Percentiles rank a stretch among this genome's conserved stretches.
Evolutionary conservation across 2,888 invertebrate species (phyloP).

Genomic region (Dascillus cervinus): DNA sequence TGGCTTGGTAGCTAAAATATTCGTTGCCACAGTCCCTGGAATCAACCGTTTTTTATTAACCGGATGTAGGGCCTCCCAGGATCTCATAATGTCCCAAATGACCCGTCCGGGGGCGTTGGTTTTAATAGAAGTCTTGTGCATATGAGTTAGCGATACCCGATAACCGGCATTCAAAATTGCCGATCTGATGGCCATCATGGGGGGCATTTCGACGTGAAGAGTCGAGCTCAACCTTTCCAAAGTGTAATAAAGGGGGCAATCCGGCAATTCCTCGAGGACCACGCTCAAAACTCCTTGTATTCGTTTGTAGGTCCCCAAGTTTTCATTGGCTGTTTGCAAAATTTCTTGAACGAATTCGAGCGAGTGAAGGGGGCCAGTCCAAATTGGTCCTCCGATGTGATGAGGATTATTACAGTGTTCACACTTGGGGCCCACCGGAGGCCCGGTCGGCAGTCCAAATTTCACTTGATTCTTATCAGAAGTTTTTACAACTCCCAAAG

Average conservation of each 20-base stretch:
- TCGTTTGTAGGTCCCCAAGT: slow-evolving; percentile 64
- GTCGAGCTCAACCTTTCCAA: slow-evolving; percentile 69
- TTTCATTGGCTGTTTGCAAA: slow-evolving; percentile 41
- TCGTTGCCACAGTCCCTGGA: slow-evolving; percentile 45
- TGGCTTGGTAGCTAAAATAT: slow-evolving; percentile 51
- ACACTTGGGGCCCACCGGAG: slow-evolving; percentile 60
- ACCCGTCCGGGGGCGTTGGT: slow-evolving; percentile 81
- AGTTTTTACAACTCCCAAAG: slow-evolving; percentile 59
- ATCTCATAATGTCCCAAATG: slow-evolving; percentile 87
- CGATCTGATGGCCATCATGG: slow-evolving; percentile 71
- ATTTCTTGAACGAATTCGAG: slow-evolving; percentile 65
- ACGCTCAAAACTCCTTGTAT: slow-evolving; percentile 75
- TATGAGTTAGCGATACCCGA: slow-evolving; percentile 87
- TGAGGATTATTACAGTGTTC: slow-evolving; percentile 67
- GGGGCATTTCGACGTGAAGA: slow-evolving; percentile 63
- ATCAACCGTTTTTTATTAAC: slow-evolving; percentile 53
- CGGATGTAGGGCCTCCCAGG: slow-evolving; percentile 67
- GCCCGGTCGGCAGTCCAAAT: slow-evolving; percentile 61
- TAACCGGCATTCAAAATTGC: slow-evolving; percentile 86
- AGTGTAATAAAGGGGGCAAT: slow-evolving; percentile 82
- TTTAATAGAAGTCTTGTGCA: slow-evolving; percentile 79
- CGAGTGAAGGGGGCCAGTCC: slow-evolving; percentile 83
- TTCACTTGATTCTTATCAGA: slow-evolving; percentile 52
- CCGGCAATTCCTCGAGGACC: slow-evolving; percentile 72
- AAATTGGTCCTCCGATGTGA: slow-evolving; percentile 90